phyloP scores from a whole-genome alignment of 2,113 vertebrate species.

The Pygoscelis antarcticus region DNA sequence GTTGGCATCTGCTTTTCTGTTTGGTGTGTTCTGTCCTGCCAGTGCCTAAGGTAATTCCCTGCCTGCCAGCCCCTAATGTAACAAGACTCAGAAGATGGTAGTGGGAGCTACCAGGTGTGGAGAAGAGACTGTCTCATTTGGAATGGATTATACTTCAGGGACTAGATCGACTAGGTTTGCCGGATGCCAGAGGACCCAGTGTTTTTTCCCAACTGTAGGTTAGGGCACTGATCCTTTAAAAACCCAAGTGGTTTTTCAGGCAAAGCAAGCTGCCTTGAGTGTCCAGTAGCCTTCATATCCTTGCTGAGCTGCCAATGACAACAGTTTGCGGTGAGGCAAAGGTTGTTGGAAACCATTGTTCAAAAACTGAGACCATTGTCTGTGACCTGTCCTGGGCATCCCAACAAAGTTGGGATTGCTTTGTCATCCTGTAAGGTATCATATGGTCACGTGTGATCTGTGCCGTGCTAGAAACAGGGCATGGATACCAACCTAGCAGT shows the following conservation, averaged over 20 bases:
- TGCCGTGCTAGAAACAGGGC: neutral
- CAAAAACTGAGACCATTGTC: neutral
- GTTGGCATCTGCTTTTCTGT: neutral
- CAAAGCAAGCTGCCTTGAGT: neutral
- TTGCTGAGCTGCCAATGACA: neutral
- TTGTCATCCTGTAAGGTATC: neutral
- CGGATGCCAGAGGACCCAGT: neutral
- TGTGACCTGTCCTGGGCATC: neutral
- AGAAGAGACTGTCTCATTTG: neutral
- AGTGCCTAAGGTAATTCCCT: neutral
- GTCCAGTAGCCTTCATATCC: neutral
- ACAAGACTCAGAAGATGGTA: neutral
- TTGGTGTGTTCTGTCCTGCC: neutral
- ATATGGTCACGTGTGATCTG: neutral
- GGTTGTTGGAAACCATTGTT: neutral
- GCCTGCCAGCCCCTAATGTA: neutral
- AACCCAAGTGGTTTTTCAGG: neutral
- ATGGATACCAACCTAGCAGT: neutral
- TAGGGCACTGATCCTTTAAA: neutral
- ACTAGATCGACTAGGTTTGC: neutral
- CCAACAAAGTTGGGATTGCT: neutral
- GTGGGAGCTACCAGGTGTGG: neutral
- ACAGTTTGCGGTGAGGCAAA: neutral
- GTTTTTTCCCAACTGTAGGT: neutral
- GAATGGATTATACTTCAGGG: neutral